A percentile compares a stretch with the other conserved stretches of the same genome.
Conservation (phyloP, 2,797 vertebrate species). For the Sebastes hubbsi region DNA sequence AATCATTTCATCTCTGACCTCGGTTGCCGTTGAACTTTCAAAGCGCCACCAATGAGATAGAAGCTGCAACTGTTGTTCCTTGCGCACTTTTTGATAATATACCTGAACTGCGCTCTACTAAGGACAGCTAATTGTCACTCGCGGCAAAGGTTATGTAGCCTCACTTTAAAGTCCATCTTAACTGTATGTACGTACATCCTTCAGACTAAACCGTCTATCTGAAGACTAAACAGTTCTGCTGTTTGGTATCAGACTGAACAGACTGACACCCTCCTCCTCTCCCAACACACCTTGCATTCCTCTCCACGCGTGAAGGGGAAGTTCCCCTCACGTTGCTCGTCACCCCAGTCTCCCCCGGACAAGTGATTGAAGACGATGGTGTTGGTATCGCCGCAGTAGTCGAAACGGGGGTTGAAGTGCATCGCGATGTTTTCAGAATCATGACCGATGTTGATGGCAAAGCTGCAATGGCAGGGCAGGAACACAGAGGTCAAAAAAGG, state of each 20-base stretch:
- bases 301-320: constrained; percentile 76
- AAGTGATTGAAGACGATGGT: constrained; percentile 74
- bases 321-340: constrained; percentile 30
- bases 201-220: neutral
- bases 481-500: neutral
- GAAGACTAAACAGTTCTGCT: neutral
- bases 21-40: too few relatives aligned
- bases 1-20: too few relatives aligned
- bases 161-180: neutral
- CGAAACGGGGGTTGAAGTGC: constrained; percentile 84
- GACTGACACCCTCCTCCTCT: neutral
- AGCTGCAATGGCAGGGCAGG: constrained; percentile 57
- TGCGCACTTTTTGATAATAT: too few relatives aligned
- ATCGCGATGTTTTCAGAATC: constrained; percentile 70
- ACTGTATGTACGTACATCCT: neutral
- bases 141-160: neutral
- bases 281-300: constrained; percentile 77
- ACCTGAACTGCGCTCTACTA: too few relatives aligned
- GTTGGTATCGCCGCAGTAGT: neutral
- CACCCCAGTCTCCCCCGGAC: constrained; percentile 72
- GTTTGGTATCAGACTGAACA: neutral
- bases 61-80: too few relatives aligned
- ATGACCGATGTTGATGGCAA: constrained; percentile 82
- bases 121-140: too few relatives aligned
- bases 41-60: accelerated